These are phyloP conservation scores for Catharus ustulatus DNA, from an alignment of 2,797 vertebrate species.

Conservation along the genomic window DNA sequence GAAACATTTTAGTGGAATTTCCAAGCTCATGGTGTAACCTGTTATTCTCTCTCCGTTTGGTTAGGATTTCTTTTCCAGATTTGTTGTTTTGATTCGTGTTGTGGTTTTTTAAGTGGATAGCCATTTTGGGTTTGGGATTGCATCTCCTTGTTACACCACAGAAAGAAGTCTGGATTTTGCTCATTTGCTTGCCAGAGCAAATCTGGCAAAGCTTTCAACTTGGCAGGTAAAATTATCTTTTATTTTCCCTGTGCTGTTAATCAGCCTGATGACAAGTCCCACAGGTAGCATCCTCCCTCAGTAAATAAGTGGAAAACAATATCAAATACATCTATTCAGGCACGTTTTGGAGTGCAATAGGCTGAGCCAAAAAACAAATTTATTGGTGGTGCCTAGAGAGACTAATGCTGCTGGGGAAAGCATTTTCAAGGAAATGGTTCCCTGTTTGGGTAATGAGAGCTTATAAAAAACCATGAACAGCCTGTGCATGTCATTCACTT, in stretches of 20 bases:
- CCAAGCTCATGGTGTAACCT: neutral
- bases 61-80: constrained; percentile 18
- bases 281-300: constrained; percentile 7
- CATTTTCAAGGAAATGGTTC: constrained; percentile 59
- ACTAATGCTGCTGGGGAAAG: constrained; percentile 14
- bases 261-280: constrained; percentile 5
- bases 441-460: constrained; percentile 61
- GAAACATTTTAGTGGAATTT: constrained; percentile 10
- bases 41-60: neutral
- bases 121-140: neutral
- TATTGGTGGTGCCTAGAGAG: constrained; percentile 25
- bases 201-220: constrained; percentile 10
- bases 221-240: neutral
- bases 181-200: neutral
- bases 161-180: neutral
- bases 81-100: neutral
- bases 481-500: constrained; percentile 60
- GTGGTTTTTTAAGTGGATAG: neutral
- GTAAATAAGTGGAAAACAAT: constrained; percentile 14
- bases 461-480: constrained; percentile 62
- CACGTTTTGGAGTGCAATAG: neutral
- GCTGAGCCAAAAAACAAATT: neutral
- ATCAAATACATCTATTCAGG: neutral
- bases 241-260: neutral
- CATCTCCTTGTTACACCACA: neutral